Percentiles rank a stretch among this genome's conserved stretches.
Evolutionary conservation across 2,888 invertebrate genomes (phyloP).

Genomic region (Cantharis rustica): DNA sequence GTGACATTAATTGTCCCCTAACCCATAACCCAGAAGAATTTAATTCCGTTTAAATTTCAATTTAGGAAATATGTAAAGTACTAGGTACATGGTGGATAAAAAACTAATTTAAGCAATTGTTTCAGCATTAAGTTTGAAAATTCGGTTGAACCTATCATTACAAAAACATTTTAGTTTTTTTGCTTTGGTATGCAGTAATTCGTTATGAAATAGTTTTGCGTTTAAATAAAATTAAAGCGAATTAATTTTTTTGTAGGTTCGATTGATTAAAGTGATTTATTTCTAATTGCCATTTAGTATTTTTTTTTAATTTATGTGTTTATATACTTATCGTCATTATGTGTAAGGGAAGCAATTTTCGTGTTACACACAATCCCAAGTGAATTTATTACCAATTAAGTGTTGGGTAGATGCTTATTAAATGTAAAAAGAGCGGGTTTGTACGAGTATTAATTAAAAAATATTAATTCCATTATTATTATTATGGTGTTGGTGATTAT

Average conservation of each 20-base stretch:
- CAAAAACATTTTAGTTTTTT: not conserved
- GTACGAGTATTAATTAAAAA: not conserved
- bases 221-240: not conserved
- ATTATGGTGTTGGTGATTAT: slow-evolving; percentile 14
- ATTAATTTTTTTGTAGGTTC: not conserved
- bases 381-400: not conserved
- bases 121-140: not conserved
- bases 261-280: not conserved
- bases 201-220: not conserved
- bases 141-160: not conserved
- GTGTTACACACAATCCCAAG: not conserved
- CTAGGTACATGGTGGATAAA: not conserved
- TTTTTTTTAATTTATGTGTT: not conserved
- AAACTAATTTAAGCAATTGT: not conserved
- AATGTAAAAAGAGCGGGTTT: not conserved
- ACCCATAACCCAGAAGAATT: not conserved
- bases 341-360: not conserved
- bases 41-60: not conserved
- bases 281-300: not conserved
- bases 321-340: not conserved
- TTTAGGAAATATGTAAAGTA: not conserved
- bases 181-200: not conserved
- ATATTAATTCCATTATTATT: not conserved
- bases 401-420: not conserved
- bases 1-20: too few species aligned